phyloP scores from a whole-genome alignment of 2,888 invertebrate species.

The Eucriotettix oculatus region DNA sequence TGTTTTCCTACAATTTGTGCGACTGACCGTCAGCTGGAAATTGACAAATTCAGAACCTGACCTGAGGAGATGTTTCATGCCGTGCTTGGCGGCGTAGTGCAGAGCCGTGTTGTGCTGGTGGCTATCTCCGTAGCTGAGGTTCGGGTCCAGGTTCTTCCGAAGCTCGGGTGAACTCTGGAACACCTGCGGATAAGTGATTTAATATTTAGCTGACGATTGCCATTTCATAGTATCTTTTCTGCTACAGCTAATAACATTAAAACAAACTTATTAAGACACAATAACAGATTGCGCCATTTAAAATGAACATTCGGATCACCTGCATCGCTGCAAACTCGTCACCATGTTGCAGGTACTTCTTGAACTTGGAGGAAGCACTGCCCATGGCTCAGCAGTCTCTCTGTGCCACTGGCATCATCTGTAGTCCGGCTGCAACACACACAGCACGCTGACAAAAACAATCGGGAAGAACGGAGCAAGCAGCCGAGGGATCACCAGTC shows the following conservation, averaged over 20 bases:
- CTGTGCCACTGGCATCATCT: neutral
- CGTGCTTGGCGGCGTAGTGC: slow-evolving; percentile 47
- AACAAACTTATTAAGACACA: too few relatives aligned
- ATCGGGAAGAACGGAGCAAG: too few relatives aligned
- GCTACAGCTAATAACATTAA: too few relatives aligned
- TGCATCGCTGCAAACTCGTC: slow-evolving; percentile 54
- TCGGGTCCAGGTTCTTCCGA: slow-evolving; percentile 45
- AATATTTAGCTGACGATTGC: neutral
- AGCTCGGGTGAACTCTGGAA: slow-evolving; percentile 45
- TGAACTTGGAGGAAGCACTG: slow-evolving; percentile 48
- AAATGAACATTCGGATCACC: slow-evolving; percentile 3
- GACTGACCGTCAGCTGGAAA: too few relatives aligned
- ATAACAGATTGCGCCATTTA: too few relatives aligned
- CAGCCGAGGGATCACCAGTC: too few relatives aligned
- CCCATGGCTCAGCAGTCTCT: slow-evolving; percentile 35
- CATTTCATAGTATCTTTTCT: neutral
- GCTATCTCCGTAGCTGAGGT: slow-evolving; percentile 45
- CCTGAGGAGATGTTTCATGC: slow-evolving; percentile 42
- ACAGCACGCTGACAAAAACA: neutral
- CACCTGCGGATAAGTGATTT: slow-evolving; percentile 18
- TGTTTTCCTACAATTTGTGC: too few relatives aligned
- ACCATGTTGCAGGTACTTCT: slow-evolving; percentile 48
- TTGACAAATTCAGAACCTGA: slow-evolving; percentile 14
- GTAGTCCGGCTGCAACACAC: neutral
- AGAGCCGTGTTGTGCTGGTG: slow-evolving; percentile 48